A percentile compares a stretch with the other conserved stretches of the same genome.
Conservation (phyloP, 2,888 invertebrate species). For the Lampropteryx suffumata region DNA sequence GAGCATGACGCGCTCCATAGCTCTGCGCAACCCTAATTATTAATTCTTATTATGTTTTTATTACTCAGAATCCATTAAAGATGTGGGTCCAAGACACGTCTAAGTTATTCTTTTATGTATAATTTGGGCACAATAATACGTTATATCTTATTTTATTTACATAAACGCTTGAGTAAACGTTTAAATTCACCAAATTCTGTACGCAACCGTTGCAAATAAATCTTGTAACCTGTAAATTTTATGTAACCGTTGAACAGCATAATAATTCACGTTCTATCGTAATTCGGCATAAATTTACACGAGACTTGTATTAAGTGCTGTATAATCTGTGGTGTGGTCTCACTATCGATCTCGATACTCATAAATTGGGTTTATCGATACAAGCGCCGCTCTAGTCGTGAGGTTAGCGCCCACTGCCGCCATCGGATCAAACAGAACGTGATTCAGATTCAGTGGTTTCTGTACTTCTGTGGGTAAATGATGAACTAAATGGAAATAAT, state of each 20-base stretch:
- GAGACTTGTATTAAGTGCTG: too few relatives aligned
- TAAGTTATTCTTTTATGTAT: too few relatives aligned
- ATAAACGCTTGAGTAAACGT: slow-evolving; percentile 5
- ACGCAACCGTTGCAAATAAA: slow-evolving; percentile 22
- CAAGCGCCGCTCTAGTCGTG: slow-evolving; percentile 40
- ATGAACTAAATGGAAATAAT: too few relatives aligned
- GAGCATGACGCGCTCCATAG: too few relatives aligned
- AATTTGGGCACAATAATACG: too few relatives aligned
- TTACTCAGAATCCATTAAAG: too few relatives aligned
- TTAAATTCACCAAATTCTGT: slow-evolving; percentile 14
- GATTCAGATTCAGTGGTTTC: neutral
- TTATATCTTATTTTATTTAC: neutral
- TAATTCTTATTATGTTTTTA: too few relatives aligned
- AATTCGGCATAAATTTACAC: slow-evolving; percentile 31
- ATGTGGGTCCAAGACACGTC: too few relatives aligned
- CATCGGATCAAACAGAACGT: slow-evolving; percentile 16
- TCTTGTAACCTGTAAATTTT: slow-evolving; percentile 10
- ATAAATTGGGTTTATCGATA: slow-evolving; percentile 46
- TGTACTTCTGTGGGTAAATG: too few relatives aligned
- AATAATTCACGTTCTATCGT: slow-evolving; percentile 40
- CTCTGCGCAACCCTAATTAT: too few relatives aligned
- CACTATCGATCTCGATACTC: slow-evolving; percentile 36
- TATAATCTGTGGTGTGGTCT: slow-evolving; percentile 3
- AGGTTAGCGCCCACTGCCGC: slow-evolving; percentile 20
- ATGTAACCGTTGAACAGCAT: slow-evolving; percentile 23